A percentile compares a stretch with the other conserved stretches of the same genome.
These are phyloP conservation scores for Protodeltote pygarga DNA, from an alignment of 2,888 invertebrate genomes.

Conservation along the genomic window DNA sequence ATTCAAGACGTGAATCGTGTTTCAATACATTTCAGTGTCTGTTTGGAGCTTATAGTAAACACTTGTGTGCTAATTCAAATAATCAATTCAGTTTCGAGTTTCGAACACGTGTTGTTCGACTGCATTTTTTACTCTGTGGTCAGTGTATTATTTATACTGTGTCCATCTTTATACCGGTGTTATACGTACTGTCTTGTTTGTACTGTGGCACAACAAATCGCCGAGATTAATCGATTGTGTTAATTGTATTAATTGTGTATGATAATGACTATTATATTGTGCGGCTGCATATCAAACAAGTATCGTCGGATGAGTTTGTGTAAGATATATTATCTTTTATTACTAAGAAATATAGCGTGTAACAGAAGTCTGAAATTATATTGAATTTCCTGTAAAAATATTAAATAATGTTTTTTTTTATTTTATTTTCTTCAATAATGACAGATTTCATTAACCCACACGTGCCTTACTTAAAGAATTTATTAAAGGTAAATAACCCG, in stretches of 20 bases:
- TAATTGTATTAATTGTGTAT: neutral
- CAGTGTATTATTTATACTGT: neutral
- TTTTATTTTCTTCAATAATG: too few species aligned
- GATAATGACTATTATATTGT: slow-evolving; percentile 47
- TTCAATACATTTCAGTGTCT: too few species aligned
- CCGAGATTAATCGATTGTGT: too few species aligned
- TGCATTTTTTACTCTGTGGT: slow-evolving; percentile 6
- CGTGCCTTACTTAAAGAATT: too few species aligned
- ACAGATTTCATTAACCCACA: too few species aligned
- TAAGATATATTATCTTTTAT: slow-evolving; percentile 37
- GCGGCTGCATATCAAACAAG: slow-evolving; percentile 54
- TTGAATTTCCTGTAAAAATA: too few species aligned
- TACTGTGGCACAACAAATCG: neutral
- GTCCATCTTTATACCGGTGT: neutral
- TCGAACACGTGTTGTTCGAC: neutral
- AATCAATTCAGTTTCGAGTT: neutral
- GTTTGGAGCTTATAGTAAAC: too few species aligned
- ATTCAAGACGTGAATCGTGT: too few species aligned
- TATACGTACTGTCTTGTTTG: neutral
- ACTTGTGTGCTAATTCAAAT: neutral
- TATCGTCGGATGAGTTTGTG: slow-evolving; percentile 45
- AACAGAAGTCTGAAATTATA: too few species aligned
- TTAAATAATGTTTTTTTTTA: too few species aligned
- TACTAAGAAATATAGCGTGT: too few species aligned
- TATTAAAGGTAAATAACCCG: too few species aligned